These are phyloP conservation scores for Lacanobia oleracea DNA, from an alignment of 2,888 invertebrate species.

Conservation along the genomic window DNA sequence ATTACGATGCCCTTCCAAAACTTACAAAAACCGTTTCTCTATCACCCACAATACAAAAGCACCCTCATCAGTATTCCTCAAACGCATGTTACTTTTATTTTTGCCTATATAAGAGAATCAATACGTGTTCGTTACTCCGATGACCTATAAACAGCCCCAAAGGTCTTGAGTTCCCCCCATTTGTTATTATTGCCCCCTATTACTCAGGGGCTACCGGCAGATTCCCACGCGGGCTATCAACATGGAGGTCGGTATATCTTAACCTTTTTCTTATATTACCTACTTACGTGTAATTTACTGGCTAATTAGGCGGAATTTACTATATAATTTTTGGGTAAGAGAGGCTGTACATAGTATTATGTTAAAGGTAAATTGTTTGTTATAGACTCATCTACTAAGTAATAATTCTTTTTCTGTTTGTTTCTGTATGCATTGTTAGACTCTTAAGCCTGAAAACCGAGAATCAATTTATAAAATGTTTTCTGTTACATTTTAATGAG, in stretches of 20 bases:
- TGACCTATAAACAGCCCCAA: constrained; percentile 70
- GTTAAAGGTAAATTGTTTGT: not conserved
- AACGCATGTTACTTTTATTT: constrained; percentile 56
- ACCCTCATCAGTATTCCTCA: constrained; percentile 62
- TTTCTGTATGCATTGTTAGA: no score
- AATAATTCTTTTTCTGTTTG: not conserved
- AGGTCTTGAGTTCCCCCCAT: constrained; percentile 67
- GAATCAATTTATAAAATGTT: not conserved
- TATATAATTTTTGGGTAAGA: not conserved
- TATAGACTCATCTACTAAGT: not conserved
- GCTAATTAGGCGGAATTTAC: constrained; percentile 49
- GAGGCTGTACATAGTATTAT: not conserved
- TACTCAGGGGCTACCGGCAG: constrained; percentile 66
- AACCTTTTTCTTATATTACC: constrained; percentile 67
- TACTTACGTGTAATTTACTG: constrained; percentile 41
- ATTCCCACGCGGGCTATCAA: constrained; percentile 74
- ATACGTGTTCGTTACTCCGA: constrained; percentile 59
- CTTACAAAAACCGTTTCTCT: not conserved
- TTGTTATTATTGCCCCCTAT: constrained; percentile 75
- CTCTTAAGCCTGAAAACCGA: no score
- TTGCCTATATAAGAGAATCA: constrained; percentile 64
- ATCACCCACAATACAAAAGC: constrained; percentile 25
- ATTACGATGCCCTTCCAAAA: not conserved
- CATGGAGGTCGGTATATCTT: constrained; percentile 68
- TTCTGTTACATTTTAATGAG: no score